phyloP scores from a whole-genome alignment of 2,113 vertebrate genomes.

The Triplophysa dalaica region DNA sequence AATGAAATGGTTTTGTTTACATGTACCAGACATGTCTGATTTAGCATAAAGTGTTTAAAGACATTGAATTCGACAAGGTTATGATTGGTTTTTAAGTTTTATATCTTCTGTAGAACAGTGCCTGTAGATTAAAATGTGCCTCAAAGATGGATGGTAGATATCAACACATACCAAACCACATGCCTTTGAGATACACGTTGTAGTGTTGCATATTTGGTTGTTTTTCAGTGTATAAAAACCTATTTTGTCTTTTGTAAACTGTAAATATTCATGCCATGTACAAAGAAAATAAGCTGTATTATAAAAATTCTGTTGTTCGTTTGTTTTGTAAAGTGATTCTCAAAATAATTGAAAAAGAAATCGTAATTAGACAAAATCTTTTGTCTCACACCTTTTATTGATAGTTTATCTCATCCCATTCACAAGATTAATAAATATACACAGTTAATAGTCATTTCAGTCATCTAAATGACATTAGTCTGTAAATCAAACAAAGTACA shows the following conservation, averaged over 20 bases:
- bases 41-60: neutral
- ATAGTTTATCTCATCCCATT: conserved; percentile 59
- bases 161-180: neutral
- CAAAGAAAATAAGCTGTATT: conserved; percentile 63
- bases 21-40: conserved; percentile 39
- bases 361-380: conserved; percentile 28
- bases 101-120: conserved; percentile 22
- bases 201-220: conserved; percentile 28
- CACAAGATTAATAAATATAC: conserved; percentile 84
- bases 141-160: conserved; percentile 38
- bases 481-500: conserved; percentile 50
- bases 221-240: conserved; percentile 33
- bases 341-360: conserved; percentile 32
- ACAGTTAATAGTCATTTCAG: conserved; percentile 74
- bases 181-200: conserved; percentile 39
- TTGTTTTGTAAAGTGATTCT: conserved; percentile 52
- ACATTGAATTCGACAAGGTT: conserved; percentile 32
- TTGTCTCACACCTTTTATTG: conserved; percentile 55
- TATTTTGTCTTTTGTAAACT: conserved; percentile 63
- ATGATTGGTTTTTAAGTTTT: conserved; percentile 1
- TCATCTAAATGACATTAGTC: conserved; percentile 77
- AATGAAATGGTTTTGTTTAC: conserved; percentile 55
- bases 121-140: conserved; percentile 33
- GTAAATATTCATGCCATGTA: conserved; percentile 70
- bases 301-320: conserved; percentile 52